Base-by-base conservation (phyloP, 2,113 vertebrate genomes). In the Spheniscus mendiculus region DNA sequence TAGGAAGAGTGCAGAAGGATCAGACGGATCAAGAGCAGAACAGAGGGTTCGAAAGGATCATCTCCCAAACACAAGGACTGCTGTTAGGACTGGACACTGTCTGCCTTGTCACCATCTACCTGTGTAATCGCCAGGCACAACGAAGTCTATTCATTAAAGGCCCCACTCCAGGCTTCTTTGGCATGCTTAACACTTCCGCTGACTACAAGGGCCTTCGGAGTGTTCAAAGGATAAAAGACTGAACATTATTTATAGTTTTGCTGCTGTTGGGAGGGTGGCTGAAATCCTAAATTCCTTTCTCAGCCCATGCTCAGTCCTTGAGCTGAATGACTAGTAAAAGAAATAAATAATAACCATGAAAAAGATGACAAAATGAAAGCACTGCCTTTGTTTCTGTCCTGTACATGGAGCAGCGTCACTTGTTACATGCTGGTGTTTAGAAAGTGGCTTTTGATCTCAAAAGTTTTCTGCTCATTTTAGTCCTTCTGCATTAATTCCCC, bases 91-190 rank as follows among this genome's bases (percentile, higher is more conserved):
- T 61, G 49, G 91, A 92, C 84, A 84, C 89, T 87, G 89, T 58
- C 81, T 87, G 93, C 84, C 62, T 96, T 94, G 84, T 94, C 91
- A 85, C 55, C n/a, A 73, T 89, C 62, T 96, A 96, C 95, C 97
- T 97, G 89, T 87, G 62, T 83, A 80, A 87, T 69, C 11, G 1
- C 30, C 61, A 91, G 58, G 38, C 93, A 96, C 88, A 97, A 93
- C 1, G 10, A 85, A 50, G 50, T 42, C 87, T 62, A 80, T 95
- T 97, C 84, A 94, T 53, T 69, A 27, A 93, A 49, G 34, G 49
- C 44, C 44, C 22, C 38, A 42, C 40, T 92, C 45, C 0, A 1
- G 47, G 70, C 34, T 96, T 47, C 70, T 74, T 87, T 80, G 89
- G 89, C 77, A 79, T 15, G 77, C 69, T 69, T 85, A 84, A 95